A percentile compares a stretch with the other conserved stretches of the same genome.
Conservation (phyloP, 1,140 invertebrate genomes). For the Sitodiplosis mosellana region DNA sequence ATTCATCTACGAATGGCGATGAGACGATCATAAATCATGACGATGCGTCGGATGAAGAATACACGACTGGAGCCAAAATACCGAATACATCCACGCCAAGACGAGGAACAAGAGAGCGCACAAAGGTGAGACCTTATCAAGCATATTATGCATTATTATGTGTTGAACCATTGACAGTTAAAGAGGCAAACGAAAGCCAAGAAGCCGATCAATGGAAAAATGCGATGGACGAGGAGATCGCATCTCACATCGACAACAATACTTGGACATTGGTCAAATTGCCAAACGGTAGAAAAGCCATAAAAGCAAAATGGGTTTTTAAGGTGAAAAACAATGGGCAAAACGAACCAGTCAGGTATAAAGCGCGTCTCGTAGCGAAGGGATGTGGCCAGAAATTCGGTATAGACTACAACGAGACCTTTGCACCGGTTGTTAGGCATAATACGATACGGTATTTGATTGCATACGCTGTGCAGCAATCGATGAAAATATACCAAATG, state of each 20-base stretch:
- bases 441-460: no score
- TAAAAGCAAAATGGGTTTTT: conserved; percentile 12
- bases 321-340: conserved; percentile 1
- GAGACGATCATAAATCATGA: no score
- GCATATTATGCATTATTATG: conserved; percentile 8
- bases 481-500: no score
- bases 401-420: conserved; percentile 11
- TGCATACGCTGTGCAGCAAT: no score
- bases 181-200: no score
- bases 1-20: no score
- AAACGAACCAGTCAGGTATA: neutral
- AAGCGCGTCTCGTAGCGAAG: conserved; percentile 11
- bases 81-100: no score
- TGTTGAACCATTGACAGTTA: conserved; percentile 1
- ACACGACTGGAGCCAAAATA: no score
- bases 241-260: conserved; percentile 6
- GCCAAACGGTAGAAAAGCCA: conserved; percentile 6
- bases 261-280: conserved; percentile 10
- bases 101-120: no score
- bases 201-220: conserved; percentile 8
- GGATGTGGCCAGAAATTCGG: conserved; percentile 9
- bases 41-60: no score
- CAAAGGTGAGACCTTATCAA: conserved; percentile 12
- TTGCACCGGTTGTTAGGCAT: no score
- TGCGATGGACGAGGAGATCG: conserved; percentile 9